Evolutionary conservation across 1,140 invertebrate genomes (phyloP), one percentile per base, ranked within the genome.

Genomic region (Pemphigus obesinymphae): DNA sequence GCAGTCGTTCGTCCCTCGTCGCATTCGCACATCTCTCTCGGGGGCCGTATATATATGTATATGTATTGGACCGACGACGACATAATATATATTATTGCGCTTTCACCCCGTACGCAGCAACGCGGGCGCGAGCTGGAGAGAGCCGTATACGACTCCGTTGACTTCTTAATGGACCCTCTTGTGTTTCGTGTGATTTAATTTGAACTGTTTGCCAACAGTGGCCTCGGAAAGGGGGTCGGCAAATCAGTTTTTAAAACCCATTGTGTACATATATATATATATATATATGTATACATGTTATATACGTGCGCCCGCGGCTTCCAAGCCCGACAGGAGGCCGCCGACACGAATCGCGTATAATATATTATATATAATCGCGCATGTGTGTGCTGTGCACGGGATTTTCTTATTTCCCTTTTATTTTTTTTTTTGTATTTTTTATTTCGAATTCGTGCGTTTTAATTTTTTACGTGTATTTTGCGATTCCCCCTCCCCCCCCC

Each of bases 131-230:
- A n/a, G n/a, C n/a, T n/a, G n/a, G n/a, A n/a, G n/a, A n/a, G n/a
- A n/a, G n/a, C n/a, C n/a, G n/a, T n/a, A n/a, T n/a, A 3, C 26
- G 7, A 17, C 20, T 13, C 23, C 53, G 53, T 80, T 58, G 55
- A 80, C 76, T 80, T 40, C 76, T 80, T 80, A 80, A 80, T 80
- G 76, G 55, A 80, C 76, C 76, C 76, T 80, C 76, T 80, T 80
- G 76, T 80, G 55, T 80, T 80, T 80, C 53, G 23, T 45, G 53
- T 80, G 76, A 80, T 80, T 80, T 61, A 45, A 80, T 80, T 80
- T 80, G 55, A 80, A 63, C 53, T 80, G 76, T 80, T 80, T 80
- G 76, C 76, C 55, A 43, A 63, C 76, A 80, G 34, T 26, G 55
- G 11, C 23, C 1, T 20, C 20, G 23, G 43, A 23, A n/a, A 3